Evolutionary conservation across 2,797 vertebrate genomes (phyloP).

Genomic region (Picus viridis): DNA sequence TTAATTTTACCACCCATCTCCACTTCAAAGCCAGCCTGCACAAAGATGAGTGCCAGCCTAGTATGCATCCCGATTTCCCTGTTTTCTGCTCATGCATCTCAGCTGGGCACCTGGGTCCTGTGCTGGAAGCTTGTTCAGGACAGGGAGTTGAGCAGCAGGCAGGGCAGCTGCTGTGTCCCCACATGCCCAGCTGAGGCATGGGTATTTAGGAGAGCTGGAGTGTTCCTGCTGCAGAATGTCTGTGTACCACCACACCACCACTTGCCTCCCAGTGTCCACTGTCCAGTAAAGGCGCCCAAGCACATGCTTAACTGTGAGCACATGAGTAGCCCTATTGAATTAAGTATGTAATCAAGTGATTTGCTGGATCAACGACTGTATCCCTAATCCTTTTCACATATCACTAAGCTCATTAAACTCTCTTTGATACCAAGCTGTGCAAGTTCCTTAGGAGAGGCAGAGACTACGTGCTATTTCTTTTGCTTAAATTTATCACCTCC

Average conservation of each 20-base stretch:
- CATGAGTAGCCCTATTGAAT: slow-evolving; percentile 60
- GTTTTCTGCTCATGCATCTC: not conserved
- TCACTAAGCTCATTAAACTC: slow-evolving; percentile 67
- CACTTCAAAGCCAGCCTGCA: not conserved
- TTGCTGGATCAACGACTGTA: slow-evolving; percentile 53
- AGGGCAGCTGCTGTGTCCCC: not conserved
- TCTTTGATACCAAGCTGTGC: slow-evolving; percentile 66
- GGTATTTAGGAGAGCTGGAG: not conserved
- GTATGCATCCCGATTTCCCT: not conserved
- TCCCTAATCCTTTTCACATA: slow-evolving; percentile 70
- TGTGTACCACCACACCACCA: not conserved
- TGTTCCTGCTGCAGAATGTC: not conserved
- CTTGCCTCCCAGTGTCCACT: not conserved
- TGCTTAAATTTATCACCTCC: slow-evolving; percentile 34
- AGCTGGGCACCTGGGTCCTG: fast-evolving
- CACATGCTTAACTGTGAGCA: not conserved
- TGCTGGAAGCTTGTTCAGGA: fast-evolving
- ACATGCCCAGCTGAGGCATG: fast-evolving
- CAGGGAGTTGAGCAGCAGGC: not conserved
- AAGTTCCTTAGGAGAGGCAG: slow-evolving; percentile 46
- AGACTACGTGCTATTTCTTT: not conserved
- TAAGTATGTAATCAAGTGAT: slow-evolving; percentile 62
- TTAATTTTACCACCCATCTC: not conserved
- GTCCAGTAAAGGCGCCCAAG: not conserved
- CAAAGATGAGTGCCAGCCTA: not conserved